Percentiles rank a stretch among this genome's conserved stretches.
These are phyloP conservation scores for Trochalopteron elliotii DNA, from an alignment of 2,113 vertebrate species.

Conservation along the genomic window DNA sequence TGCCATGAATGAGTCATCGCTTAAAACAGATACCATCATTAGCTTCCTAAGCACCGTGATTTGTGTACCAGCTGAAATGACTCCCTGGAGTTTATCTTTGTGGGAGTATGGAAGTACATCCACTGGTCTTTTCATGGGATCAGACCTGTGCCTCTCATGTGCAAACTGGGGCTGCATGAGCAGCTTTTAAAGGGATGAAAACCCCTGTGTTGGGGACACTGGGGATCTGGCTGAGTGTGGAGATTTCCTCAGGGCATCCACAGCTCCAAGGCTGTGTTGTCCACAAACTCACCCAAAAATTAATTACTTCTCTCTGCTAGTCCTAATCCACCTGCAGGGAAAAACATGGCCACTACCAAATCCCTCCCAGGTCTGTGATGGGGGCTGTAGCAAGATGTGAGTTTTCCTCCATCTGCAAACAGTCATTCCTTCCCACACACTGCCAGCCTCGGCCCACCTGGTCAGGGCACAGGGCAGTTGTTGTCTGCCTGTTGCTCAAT, in stretches of 20 bases:
- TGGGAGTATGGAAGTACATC: neutral
- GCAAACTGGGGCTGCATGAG: neutral
- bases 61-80: neutral
- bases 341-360: neutral
- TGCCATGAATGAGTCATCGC: neutral
- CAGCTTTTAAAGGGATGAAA: neutral
- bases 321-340: neutral
- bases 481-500: neutral
- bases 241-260: neutral
- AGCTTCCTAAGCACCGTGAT: neutral
- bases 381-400: neutral
- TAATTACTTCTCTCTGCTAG: neutral
- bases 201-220: neutral
- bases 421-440: neutral
- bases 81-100: neutral
- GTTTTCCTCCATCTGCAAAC: neutral
- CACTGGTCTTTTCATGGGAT: neutral
- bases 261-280: neutral
- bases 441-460: neutral
- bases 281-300: neutral
- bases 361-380: neutral
- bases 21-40: neutral
- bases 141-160: neutral
- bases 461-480: rapidly evolving
- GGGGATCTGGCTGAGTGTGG: neutral